These are phyloP conservation scores for Ethmia dodecea DNA, from an alignment of 2,888 invertebrate genomes.

Conservation along the genomic window DNA sequence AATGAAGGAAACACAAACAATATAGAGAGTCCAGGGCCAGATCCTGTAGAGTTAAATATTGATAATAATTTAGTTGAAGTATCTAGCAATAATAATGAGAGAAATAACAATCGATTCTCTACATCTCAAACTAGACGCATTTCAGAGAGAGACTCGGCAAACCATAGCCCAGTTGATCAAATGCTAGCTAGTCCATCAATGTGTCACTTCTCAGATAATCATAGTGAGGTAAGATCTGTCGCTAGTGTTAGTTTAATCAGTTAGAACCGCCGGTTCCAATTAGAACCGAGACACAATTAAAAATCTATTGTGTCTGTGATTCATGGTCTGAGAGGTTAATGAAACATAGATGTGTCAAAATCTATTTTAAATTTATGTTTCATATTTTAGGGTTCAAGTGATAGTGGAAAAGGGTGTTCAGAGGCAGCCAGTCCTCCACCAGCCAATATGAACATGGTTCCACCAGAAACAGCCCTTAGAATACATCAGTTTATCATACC, in stretches of 20 bases:
- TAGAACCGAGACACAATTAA: no score
- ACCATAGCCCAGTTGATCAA: slow-evolving; percentile 86
- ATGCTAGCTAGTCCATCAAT: slow-evolving; percentile 82
- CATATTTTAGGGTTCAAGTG: slow-evolving; percentile 82
- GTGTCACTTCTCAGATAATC: slow-evolving; percentile 83
- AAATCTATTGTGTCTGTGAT: no score
- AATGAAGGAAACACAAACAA: slow-evolving; percentile 34
- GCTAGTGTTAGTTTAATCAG: no score
- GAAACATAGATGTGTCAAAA: no score
- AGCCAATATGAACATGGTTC: slow-evolving; percentile 73
- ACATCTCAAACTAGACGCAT: slow-evolving; percentile 54
- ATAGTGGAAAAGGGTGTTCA: slow-evolving; percentile 89
- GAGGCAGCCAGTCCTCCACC: slow-evolving; percentile 84
- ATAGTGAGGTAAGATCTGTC: slow-evolving; percentile 82
- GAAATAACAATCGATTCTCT: slow-evolving; percentile 53
- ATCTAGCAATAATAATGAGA: slow-evolving; percentile 51
- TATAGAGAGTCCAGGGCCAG: slow-evolving; percentile 37
- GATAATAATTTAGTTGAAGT: slow-evolving; percentile 50
- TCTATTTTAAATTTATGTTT: slow-evolving; percentile 1
- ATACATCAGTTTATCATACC: slow-evolving; percentile 87
- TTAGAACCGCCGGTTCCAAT: no score
- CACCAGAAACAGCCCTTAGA: slow-evolving; percentile 60
- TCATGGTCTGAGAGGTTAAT: no score
- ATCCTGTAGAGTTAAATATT: slow-evolving; percentile 45
- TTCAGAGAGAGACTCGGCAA: slow-evolving; percentile 83